phyloP scores from a whole-genome alignment of 2,888 invertebrate species.

The Philonicus albiceps region DNA sequence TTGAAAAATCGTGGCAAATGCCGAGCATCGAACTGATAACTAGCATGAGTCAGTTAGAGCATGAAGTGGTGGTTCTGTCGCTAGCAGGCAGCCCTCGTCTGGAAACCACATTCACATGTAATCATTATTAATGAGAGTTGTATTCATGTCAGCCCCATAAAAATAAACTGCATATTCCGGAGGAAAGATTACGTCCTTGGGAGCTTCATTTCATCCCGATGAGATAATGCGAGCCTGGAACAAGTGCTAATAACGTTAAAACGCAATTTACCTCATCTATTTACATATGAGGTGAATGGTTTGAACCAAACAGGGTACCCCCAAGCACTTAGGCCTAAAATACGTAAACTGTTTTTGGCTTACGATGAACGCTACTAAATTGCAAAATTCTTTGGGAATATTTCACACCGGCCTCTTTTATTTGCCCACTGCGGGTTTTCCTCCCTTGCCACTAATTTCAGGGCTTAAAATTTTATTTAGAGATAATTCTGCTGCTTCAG shows the following conservation, averaged over 20 bases:
- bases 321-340: not conserved
- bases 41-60: not conserved
- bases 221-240: not conserved
- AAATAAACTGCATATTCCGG: constrained; percentile 24
- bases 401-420: not conserved
- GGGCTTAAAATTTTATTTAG: not conserved
- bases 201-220: not conserved
- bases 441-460: not conserved
- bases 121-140: constrained; percentile 15
- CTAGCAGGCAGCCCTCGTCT: not conserved
- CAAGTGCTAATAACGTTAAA: not conserved
- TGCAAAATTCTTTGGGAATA: not conserved
- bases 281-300: not conserved
- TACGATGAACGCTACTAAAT: not conserved
- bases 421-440: not conserved
- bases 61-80: not conserved
- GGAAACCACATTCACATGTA: constrained; percentile 6
- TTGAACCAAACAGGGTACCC: not conserved
- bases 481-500: not conserved
- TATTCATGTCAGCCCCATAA: constrained; percentile 17
- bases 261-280: constrained; percentile 7
- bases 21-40: not conserved
- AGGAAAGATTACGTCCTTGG: constrained; percentile 24
- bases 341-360: not conserved
- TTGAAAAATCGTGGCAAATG: not conserved